Evolutionary conservation across 2,113 vertebrate genomes (phyloP), one percentile per base, ranked within the genome.

Genomic region (Oceanodroma tethys): DNA sequence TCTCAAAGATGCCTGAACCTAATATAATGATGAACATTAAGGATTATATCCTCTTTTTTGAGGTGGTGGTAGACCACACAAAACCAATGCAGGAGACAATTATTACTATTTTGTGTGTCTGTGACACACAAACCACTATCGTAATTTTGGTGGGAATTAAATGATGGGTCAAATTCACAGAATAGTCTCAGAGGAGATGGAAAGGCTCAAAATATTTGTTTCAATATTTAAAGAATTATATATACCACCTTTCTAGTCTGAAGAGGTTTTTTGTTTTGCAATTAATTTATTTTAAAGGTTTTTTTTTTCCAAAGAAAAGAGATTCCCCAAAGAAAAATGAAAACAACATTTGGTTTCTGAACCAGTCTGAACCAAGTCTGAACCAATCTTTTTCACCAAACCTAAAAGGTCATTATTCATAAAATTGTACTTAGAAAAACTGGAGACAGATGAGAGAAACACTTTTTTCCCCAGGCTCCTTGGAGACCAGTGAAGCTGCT

Each of bases 401-500:
- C 6, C 29, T 52, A 29, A 84, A 87, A 71, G 22, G 27, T 53
- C 17, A 55, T 91, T 94, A 89, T 95, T 93, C 52, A 84, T 85
- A 72, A 85, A 81, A 72, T 53, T 72, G 23, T 85, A 65, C 43
- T 79, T 75, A 72, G 19, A 65, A 91, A 90, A 85, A 85, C 66
- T 82, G 66, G 70, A 96, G 87, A 87, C 65, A 79, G 73, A 90
- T 73, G 62, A 86, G 75, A 94, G 63, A 86, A 96, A 82, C 36
- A n/a, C 9, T 89, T 79, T 73, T 73, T 76, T 32, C n/a, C 18
- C 13, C 42, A 48, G 66, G 81, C 87, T 97, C 84, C 95, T 90
- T 96, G 92, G 92, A 96, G 92, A 94, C 90, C 40, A 80, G 53
- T 73, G 95, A 94, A 94, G 70, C 84, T 89, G 71, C 53, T 68